These are phyloP conservation scores for Deilephila porcellus DNA, from an alignment of 2,888 invertebrate genomes.

Conservation along the genomic window DNA sequence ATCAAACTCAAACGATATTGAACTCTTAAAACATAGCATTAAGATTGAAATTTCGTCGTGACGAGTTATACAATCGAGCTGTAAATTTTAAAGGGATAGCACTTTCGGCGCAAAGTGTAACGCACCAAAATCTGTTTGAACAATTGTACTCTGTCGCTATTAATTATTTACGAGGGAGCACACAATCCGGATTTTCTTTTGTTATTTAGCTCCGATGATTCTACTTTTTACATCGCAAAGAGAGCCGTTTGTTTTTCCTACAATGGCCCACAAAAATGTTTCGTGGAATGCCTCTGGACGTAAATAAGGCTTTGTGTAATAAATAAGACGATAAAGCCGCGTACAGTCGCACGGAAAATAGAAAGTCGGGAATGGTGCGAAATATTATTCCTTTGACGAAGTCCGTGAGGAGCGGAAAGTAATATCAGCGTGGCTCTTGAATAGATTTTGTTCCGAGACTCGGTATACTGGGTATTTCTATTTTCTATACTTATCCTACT, in stretches of 20 bases:
- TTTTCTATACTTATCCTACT: no score
- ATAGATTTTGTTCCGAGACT: no score
- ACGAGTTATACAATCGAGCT: background rate
- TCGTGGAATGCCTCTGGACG: background rate
- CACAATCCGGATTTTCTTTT: slow-evolving; percentile 34
- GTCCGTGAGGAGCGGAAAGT: no score
- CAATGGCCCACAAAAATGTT: slow-evolving; percentile 16
- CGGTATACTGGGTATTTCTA: no score
- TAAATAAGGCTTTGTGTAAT: slow-evolving; percentile 26
- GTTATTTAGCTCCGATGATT: slow-evolving; percentile 24
- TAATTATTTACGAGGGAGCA: slow-evolving; percentile 37
- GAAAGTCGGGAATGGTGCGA: no score
- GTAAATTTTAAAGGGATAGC: background rate
- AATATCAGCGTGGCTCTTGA: no score
- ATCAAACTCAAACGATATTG: background rate
- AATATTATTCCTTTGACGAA: no score
- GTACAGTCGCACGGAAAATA: background rate
- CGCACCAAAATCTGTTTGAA: slow-evolving; percentile 11
- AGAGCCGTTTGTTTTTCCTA: slow-evolving; percentile 19
- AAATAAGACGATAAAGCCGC: slow-evolving; percentile 24
- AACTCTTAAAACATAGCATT: background rate
- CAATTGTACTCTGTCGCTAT: slow-evolving; percentile 30
- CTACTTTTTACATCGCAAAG: slow-evolving; percentile 30
- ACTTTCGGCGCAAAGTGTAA: background rate
- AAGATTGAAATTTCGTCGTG: background rate